Evolutionary conservation across 2,113 vertebrate species (phyloP).

Genomic region (Oryzias celebensis): DNA sequence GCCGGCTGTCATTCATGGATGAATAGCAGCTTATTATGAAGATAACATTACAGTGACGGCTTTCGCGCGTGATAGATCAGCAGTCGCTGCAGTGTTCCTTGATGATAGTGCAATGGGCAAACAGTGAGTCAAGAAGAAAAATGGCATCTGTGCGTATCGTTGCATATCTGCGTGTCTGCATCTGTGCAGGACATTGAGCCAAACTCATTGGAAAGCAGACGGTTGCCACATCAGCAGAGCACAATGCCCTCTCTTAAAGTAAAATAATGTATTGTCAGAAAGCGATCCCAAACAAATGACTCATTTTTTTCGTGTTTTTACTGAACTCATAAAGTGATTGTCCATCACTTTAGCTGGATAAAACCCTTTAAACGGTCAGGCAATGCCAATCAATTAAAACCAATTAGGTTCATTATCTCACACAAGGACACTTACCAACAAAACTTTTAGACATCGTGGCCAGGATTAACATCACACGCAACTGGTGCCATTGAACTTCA

Average conservation of each 20-base stretch:
- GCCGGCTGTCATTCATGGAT: conserved; percentile 62
- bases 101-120: conserved; percentile 56
- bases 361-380: not conserved
- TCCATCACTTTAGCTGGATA: not conserved
- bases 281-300: conserved; percentile 4
- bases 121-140: conserved; percentile 18
- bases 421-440: too few relatives aligned
- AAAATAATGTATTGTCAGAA: conserved; percentile 3
- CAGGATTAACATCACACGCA: too few relatives aligned
- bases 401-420: too few relatives aligned
- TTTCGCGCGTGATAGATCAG: conserved; percentile 50
- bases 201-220: not conserved
- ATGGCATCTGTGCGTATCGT: conserved; percentile 11
- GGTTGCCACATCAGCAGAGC: not conserved
- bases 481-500: too few relatives aligned
- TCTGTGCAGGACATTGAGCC: not conserved
- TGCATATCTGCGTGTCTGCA: not conserved
- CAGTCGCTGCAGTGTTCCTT: conserved; percentile 30
- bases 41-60: conserved; percentile 47
- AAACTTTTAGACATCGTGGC: too few relatives aligned
- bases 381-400: too few relatives aligned
- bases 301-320: conserved; percentile 6
- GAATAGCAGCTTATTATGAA: conserved; percentile 60
- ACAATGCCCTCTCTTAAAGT: conserved; percentile 8
- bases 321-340: not conserved